Base-by-base conservation (phyloP, 2,113 vertebrate species). In the Phyllopteryx taeniolatus region DNA sequence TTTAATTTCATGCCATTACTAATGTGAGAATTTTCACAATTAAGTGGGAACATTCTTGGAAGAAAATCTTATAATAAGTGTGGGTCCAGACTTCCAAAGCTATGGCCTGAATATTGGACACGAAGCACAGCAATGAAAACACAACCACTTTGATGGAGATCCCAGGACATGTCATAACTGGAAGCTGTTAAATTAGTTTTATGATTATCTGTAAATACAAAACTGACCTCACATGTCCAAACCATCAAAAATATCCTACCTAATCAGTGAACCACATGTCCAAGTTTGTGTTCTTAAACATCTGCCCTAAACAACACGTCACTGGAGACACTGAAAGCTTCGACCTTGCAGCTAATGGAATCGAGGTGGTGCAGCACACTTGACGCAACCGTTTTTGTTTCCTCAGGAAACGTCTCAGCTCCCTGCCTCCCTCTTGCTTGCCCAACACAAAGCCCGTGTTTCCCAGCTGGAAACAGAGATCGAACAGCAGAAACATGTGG, bases 361-460 rank as follows among this genome's bases (percentile, higher is more conserved):
- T 86, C 84, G 84, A 89, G 85, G 73, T 61, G 14, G 61, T 6
- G 75, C 75, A 74, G 64, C 82, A 78, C 76, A 79, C 84, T 47
- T 65, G 43, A 65, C 27, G 33, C 27, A 31, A 68, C 15, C 12
- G 12, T 22, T 54, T 75, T 59, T 85, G 66, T 86, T 68, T 80
- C 62, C 84, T 33, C 87, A 99, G 97, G 98, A 99, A 86, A 94
- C 93, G 75, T 98, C 98, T 71, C 93, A 89, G 85, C 91, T 99
- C 83, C 97, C 98, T 19, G 98, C 97, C 47, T 94, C 94, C 51
- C 78, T 99, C 64, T 92, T 99, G 78, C 90, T 99, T 75, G 96
- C 98, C 76, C 94, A 99, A 80, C 97, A 99, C 91, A 99, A 98
- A 85, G 96, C 95, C 81, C 94, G 95, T 69, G 94, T 95, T 39